Conservation (phyloP, 2,113 vertebrate species). For the Oryzias woworae region DNA sequence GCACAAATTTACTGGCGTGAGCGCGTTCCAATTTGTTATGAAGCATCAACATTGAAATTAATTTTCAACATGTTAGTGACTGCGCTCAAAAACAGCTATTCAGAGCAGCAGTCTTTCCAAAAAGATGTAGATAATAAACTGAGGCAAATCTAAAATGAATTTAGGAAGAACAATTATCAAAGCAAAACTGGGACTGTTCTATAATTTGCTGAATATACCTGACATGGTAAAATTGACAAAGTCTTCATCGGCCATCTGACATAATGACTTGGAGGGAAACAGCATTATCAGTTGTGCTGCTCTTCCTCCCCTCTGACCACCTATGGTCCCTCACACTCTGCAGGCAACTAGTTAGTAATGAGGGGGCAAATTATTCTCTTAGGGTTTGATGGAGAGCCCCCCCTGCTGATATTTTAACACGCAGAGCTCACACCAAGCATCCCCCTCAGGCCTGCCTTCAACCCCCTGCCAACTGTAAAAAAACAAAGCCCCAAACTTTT, state of each 20-base stretch:
- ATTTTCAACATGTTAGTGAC: no score
- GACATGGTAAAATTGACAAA: no score
- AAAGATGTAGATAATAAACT: no score
- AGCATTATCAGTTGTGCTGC: neutral
- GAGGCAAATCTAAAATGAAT: no score
- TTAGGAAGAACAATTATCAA: no score
- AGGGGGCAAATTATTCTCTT: slow-evolving; percentile 82
- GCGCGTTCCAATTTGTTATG: no score
- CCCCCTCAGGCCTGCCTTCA: slow-evolving; percentile 38
- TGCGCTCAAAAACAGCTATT: no score
- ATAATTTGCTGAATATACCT: no score
- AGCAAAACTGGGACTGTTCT: no score
- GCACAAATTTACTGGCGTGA: no score
- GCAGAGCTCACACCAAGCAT: slow-evolving; percentile 37
- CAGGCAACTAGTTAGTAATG: slow-evolving; percentile 63
- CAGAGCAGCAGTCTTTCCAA: no score
- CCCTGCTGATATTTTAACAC: slow-evolving; percentile 64
- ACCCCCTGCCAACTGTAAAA: slow-evolving; percentile 67
- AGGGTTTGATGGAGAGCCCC: slow-evolving; percentile 73
- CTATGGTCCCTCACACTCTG: slow-evolving; percentile 49
- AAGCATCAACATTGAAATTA: no score
- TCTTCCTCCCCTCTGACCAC: slow-evolving; percentile 11
- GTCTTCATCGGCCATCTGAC: neutral
- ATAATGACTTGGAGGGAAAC: slow-evolving; percentile 9
- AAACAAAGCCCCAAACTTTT: slow-evolving; percentile 71